Conservation (phyloP, 2,888 invertebrate species). For the Oligia strigilis region DNA sequence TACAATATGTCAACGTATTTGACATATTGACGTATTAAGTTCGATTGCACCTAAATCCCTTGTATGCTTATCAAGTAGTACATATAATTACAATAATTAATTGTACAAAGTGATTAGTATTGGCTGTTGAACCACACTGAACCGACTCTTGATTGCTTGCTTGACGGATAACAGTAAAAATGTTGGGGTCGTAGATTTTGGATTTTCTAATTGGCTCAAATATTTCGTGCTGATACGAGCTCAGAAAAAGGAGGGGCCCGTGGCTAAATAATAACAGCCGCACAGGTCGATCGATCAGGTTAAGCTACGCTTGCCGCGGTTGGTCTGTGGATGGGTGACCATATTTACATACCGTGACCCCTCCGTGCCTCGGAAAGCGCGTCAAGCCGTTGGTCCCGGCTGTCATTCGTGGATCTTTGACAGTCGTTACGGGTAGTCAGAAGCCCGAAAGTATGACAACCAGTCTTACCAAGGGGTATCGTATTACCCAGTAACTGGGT, state of each 20-base stretch:
- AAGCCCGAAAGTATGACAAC: too few relatives aligned
- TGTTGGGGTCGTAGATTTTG: slow-evolving; percentile 14
- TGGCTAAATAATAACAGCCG: too few relatives aligned
- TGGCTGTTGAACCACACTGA: not conserved
- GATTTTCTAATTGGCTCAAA: not conserved
- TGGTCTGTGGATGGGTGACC: too few relatives aligned
- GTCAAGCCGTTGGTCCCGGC: too few relatives aligned
- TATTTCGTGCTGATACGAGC: not conserved
- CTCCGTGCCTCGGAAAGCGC: too few relatives aligned
- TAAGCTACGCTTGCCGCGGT: too few relatives aligned
- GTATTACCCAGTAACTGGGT: too few relatives aligned
- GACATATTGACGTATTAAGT: slow-evolving; percentile 32
- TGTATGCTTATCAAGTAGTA: slow-evolving; percentile 36
- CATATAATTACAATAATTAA: slow-evolving; percentile 35
- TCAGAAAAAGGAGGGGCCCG: not conserved
- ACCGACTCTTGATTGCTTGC: slow-evolving; percentile 11
- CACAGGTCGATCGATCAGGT: too few relatives aligned
- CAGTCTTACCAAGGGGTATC: too few relatives aligned
- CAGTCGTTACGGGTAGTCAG: too few relatives aligned
- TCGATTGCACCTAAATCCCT: slow-evolving; percentile 32
- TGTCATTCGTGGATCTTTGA: too few relatives aligned
- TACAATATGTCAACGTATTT: slow-evolving; percentile 31
- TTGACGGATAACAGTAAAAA: not conserved
- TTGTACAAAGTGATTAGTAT: slow-evolving; percentile 27
- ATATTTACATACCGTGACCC: too few relatives aligned